phyloP scores from a whole-genome alignment of 2,888 invertebrate genomes.

The Melangyna quadrimaculata region DNA sequence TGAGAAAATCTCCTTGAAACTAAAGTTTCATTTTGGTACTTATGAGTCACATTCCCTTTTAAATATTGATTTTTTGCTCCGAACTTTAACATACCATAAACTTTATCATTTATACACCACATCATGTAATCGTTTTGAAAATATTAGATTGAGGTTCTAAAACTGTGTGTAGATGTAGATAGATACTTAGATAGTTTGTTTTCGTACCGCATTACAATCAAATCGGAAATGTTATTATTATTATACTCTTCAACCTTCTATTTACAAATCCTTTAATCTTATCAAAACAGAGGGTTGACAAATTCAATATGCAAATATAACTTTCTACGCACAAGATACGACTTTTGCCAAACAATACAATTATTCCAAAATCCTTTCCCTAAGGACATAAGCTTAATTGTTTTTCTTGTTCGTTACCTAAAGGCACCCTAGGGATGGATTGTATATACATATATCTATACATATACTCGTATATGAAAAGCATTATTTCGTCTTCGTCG shows the following conservation, averaged over 20 bases:
- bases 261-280: slow-evolving; percentile 60
- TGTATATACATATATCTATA: not conserved
- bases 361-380: slow-evolving; percentile 68
- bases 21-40: too few relatives aligned
- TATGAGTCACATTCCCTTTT: too few relatives aligned
- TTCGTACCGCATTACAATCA: slow-evolving; percentile 49
- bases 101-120: too few relatives aligned
- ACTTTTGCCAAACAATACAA: slow-evolving; percentile 64
- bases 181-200: too few relatives aligned
- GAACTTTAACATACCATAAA: too few relatives aligned
- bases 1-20: too few relatives aligned
- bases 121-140: slow-evolving; percentile 24
- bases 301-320: slow-evolving; percentile 71
- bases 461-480: slow-evolving; percentile 22
- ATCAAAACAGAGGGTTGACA: slow-evolving; percentile 68
- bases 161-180: not conserved
- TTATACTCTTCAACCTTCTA: slow-evolving; percentile 33
- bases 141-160: not conserved
- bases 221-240: slow-evolving; percentile 65
- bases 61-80: too few relatives aligned
- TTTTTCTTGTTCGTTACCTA: slow-evolving; percentile 71
- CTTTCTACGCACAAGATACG: slow-evolving; percentile 59
- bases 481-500: slow-evolving; percentile 55
- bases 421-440: slow-evolving; percentile 50
- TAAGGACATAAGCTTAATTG: slow-evolving; percentile 70